Evolutionary conservation across 2,797 vertebrate genomes (phyloP).

Genomic region (Heterohyrax brucei): DNA sequence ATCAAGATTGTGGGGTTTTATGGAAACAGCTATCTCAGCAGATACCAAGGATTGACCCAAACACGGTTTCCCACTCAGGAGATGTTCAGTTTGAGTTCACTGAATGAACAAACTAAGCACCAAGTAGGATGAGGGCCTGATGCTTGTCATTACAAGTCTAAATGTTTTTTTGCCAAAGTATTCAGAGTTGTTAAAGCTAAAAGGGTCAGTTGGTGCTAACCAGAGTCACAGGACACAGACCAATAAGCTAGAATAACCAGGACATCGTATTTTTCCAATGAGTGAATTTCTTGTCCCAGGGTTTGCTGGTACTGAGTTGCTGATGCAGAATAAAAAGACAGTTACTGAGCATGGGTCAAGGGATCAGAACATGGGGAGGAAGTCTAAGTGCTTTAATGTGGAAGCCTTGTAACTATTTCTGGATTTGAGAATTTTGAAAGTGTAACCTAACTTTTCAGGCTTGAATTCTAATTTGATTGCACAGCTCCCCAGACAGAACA

Average conservation of each 20-base stretch:
- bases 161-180: not conserved
- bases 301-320: not conserved
- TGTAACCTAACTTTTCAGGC: not conserved
- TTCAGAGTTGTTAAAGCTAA: not conserved
- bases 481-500: too few species aligned
- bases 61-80: not conserved
- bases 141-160: not conserved
- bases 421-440: not conserved
- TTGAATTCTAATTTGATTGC: not conserved
- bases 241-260: not conserved
- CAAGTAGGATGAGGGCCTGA: not conserved
- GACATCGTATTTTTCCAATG: not conserved
- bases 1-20: slow-evolving; percentile 3
- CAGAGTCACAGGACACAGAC: not conserved
- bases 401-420: not conserved
- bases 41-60: not conserved
- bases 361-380: not conserved
- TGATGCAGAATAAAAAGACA: not conserved
- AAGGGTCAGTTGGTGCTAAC: not conserved
- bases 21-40: not conserved
- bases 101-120: not conserved
- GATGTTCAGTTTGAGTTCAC: not conserved
- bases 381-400: not conserved
- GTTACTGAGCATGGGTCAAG: not conserved
- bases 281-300: not conserved